A percentile compares a stretch with the other conserved stretches of the same genome.
Conservation (phyloP, 2,797 vertebrate genomes). For the Danio choprae region DNA sequence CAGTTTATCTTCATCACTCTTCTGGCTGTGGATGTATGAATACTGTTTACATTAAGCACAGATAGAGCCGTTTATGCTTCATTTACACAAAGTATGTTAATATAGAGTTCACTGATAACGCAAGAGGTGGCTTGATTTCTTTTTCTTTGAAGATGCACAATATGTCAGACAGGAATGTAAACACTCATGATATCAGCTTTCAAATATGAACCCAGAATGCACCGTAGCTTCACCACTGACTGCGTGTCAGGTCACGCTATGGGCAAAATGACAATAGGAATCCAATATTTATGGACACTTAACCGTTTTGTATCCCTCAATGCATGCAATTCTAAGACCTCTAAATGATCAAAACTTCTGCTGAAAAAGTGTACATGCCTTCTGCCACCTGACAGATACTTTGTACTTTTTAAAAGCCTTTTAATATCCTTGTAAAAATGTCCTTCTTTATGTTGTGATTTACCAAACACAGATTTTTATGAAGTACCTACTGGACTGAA, state of each 20-base stretch:
- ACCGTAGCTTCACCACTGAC: background rate
- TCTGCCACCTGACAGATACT: too few relatives aligned
- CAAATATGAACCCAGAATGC: background rate
- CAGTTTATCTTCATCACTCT: background rate
- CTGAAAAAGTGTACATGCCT: background rate
- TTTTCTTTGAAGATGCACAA: constrained; percentile 7
- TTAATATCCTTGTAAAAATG: background rate
- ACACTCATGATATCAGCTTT: constrained; percentile 13
- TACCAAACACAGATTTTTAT: background rate
- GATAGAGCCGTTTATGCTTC: constrained; percentile 22
- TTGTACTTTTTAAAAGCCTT: background rate
- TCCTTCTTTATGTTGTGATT: background rate
- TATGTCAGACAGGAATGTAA: constrained; percentile 25
- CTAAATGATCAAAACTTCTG: background rate
- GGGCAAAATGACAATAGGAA: background rate
- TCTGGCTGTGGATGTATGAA: background rate
- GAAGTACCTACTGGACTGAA: background rate
- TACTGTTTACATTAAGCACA: constrained; percentile 29
- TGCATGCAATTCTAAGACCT: background rate
- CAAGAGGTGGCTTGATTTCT: background rate
- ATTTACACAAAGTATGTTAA: background rate
- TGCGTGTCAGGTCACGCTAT: background rate
- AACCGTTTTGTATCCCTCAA: too few relatives aligned
- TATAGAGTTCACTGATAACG: constrained; percentile 2
- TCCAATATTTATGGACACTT: background rate